Evolutionary conservation across 1,140 invertebrate genomes (phyloP), one percentile per base, ranked within the genome.

Genomic region (Galendromus occidentalis): DNA sequence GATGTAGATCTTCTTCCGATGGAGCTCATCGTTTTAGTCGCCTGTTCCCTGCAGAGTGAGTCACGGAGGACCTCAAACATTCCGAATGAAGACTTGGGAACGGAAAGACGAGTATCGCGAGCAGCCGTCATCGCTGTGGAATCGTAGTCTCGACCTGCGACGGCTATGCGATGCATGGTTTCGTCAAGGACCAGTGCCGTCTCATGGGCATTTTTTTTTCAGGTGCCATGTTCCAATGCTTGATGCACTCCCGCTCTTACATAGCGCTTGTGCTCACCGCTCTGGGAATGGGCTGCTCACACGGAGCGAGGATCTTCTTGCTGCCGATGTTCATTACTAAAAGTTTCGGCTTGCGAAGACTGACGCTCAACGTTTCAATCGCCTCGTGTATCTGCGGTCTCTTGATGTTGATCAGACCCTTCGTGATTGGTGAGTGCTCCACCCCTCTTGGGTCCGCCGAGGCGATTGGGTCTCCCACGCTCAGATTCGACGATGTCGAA

Each of bases 271-370:
- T 59, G 33, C 51, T 59, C 25, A 59, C 51, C 6, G 51, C 51
- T 22, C 14, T 59, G 25, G 51, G 51, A 2, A 59, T 59, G 51
- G 51, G 51, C 14, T 25, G 25, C 14, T 59, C 51, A 14, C 51
- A 59, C 51, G 51, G 51, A 59, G 51, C 51, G 2, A 25, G 51
- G 2, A 59, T 59, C 14, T 59, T 59, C 51, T 22, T 59, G 12
- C 33, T 59, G 51, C 51, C 51, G 33, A 59, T 59, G 51, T 59
- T 59, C 20, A 59, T 59, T 22, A 59, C 51, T 17, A 59, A 59
- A 22, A 59, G 51, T 9, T 59, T 59, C 9, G 51, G 51, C 20
- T 22, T 59, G 25, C 51, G 51, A 25, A n/a, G 51, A 9, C 51
- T 59, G 14, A 59, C 51, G 20, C 51, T 59, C 25, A 59, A 59